Evolutionary conservation across 2,797 vertebrate genomes (phyloP).

Genomic region (Leucoraja ocellata): DNA sequence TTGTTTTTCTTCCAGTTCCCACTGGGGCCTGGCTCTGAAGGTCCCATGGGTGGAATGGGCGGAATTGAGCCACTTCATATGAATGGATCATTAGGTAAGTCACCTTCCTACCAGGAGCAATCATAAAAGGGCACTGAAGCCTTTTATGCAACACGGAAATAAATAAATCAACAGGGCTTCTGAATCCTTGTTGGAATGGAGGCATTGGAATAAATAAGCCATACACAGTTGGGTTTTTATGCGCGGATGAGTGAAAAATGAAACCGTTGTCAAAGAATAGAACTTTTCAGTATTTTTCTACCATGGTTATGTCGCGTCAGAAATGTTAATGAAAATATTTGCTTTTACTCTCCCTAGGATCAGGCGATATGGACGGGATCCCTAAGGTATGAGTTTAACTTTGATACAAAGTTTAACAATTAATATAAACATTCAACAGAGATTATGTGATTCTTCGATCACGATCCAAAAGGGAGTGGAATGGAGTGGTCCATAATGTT

Average conservation of each 20-base stretch:
- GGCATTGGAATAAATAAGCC: no score
- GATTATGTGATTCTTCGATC: background rate
- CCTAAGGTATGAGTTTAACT: no score
- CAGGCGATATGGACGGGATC: no score
- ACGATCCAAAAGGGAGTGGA: background rate
- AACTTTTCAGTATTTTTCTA: no score
- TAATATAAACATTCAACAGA: no score
- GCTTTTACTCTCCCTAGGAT: no score
- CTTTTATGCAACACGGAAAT: background rate
- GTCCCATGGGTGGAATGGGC: slow-evolving; percentile 94
- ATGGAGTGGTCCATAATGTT: background rate
- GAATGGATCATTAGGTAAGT: slow-evolving; percentile 94
- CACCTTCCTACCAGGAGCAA: background rate
- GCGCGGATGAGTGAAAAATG: no score
- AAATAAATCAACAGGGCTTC: background rate
- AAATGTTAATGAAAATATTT: no score
- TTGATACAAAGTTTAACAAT: no score
- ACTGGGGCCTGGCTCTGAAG: slow-evolving; percentile 91
- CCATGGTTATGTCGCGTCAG: no score
- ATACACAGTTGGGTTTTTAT: no score
- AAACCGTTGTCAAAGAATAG: no score
- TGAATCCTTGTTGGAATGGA: background rate
- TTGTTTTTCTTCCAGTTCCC: slow-evolving; percentile 67
- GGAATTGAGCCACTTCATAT: slow-evolving; percentile 99
- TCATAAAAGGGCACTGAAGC: background rate